Evolutionary conservation across 2,797 vertebrate species (phyloP), one percentile per base, ranked within the genome.

Genomic region (Pseudotriccus pelzelni): DNA sequence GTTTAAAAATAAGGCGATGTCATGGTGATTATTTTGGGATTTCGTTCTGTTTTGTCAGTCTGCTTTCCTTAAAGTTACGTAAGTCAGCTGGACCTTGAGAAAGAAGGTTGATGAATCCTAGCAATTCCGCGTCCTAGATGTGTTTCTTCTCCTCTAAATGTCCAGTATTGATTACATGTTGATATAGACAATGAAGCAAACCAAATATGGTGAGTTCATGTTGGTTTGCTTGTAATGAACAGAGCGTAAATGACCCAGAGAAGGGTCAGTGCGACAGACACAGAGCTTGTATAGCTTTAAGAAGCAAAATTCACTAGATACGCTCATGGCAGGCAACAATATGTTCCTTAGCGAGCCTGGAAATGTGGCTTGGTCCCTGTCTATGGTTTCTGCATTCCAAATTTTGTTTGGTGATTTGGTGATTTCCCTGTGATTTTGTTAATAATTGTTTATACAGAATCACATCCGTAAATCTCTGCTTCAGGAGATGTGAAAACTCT

Each of bases 301-400:
- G 41, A 24, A 20, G 17, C 12, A 5, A 2, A 15, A 30, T 46
- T 81, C 43, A 19, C 16, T 34, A 32, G 21, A 14, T 5, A 7
- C 2, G 0, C 17, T 4, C 2, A 0, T 34, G n/a, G 18, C 46
- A 75, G 82, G 34, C 14, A 41, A 7, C 8, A 41, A 21, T 7
- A 27, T 16, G 13, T 2, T 77, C 2, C 67, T 39, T 0, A 0
- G 7, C 37, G 27, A 8, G 60, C 49, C 41, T 68, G 44, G 47
- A 14, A 7, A 5, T 2, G 7, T 1, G 17, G 21, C 0, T 70
- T 66, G 43, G 9, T 3, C 41, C 75, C 66, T 32, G 9, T 16
- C 55, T 32, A 0, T 43, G 50, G 3, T 28, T 37, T 60, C 72
- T 70, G 37, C 19, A 4, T 7, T 32, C 39, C 32, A 66, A 3